phyloP scores from a whole-genome alignment of 2,113 vertebrate species.

The Erpornis zantholeuca region DNA sequence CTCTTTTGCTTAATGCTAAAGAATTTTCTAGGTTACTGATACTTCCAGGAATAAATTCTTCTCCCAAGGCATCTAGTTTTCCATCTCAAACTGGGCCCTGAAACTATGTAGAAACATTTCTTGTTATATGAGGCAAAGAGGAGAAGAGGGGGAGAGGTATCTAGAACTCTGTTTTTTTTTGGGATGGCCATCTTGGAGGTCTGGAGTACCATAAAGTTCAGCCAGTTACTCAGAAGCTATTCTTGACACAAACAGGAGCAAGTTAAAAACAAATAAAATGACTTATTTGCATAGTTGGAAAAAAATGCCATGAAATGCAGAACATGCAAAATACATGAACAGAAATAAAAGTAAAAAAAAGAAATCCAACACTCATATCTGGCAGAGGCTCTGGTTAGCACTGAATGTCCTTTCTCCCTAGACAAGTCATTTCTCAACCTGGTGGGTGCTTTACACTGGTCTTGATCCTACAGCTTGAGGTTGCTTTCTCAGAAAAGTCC shows the following conservation, averaged over 20 bases:
- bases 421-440: neutral
- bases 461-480: neutral
- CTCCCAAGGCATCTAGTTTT: neutral
- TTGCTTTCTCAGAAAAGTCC: neutral
- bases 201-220: neutral
- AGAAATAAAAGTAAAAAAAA: neutral
- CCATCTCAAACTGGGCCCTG: neutral
- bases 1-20: neutral
- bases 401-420: neutral
- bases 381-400: neutral
- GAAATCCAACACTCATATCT: neutral
- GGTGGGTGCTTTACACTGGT: neutral
- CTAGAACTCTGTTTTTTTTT: neutral
- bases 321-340: neutral
- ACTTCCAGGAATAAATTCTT: constrained; percentile 17
- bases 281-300: neutral
- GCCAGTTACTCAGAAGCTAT: neutral
- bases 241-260: neutral
- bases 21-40: neutral
- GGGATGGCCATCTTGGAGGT: neutral
- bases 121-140: neutral
- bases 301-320: neutral
- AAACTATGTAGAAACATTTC: neutral
- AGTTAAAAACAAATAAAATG: neutral
- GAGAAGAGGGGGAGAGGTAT: neutral